phyloP scores from a whole-genome alignment of 2,113 vertebrate species.

The Labrus mixtus region DNA sequence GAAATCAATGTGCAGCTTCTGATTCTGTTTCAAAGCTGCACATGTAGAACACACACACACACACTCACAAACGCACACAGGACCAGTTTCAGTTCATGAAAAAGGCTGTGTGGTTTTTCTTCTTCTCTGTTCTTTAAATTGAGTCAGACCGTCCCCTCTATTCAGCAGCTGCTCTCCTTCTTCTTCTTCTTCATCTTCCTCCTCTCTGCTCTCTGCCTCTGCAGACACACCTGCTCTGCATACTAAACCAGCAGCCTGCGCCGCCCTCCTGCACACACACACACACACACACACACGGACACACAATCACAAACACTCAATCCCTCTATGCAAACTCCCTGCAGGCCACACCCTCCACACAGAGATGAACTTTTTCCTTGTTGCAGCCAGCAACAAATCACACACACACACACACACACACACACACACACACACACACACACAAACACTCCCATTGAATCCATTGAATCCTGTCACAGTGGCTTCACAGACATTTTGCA shows the following conservation, averaged over 20 bases:
- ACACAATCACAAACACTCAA: background rate
- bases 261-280: slow-evolving; percentile 48
- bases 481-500: slow-evolving; percentile 39
- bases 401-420: slow-evolving; percentile 6
- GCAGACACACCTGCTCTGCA: slow-evolving; percentile 89
- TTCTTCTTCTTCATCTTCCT: slow-evolving; percentile 64
- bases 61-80: background rate
- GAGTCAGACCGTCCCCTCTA: slow-evolving; percentile 5
- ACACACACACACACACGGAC: slow-evolving; percentile 18
- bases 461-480: slow-evolving; percentile 37
- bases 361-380: slow-evolving; percentile 51
- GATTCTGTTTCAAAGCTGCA: no score
- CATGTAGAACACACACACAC: background rate
- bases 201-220: slow-evolving; percentile 70
- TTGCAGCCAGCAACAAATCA: slow-evolving; percentile 48
- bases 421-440: background rate
- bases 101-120: background rate
- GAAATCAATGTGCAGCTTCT: no score
- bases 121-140: slow-evolving; percentile 6
- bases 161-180: slow-evolving; percentile 23
- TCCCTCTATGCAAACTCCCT: slow-evolving; percentile 19
- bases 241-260: slow-evolving; percentile 84
- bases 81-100: slow-evolving; percentile 2
- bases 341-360: slow-evolving; percentile 59
- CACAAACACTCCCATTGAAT: background rate